Conservation (phyloP, 2,888 invertebrate species). For the Drosophila putrida region DNA sequence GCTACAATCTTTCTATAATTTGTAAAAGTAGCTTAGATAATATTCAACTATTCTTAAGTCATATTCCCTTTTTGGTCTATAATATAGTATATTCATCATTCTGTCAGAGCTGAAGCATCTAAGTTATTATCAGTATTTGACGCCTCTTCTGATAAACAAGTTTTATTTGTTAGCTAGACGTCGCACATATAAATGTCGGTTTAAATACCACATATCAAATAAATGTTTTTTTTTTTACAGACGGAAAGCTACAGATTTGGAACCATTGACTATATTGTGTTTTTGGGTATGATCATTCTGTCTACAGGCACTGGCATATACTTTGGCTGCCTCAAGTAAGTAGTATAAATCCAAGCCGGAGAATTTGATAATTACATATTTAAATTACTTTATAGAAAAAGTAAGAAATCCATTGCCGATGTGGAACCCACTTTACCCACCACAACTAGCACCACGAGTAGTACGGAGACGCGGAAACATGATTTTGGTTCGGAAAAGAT, state of each 20-base stretch:
- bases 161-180: slow-evolving; percentile 4
- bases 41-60: background rate
- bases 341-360: background rate
- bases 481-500: slow-evolving; percentile 87
- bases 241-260: slow-evolving; percentile 73
- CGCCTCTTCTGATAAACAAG: slow-evolving; percentile 20
- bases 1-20: too few species aligned
- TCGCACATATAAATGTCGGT: slow-evolving; percentile 1
- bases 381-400: slow-evolving; percentile 45
- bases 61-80: background rate
- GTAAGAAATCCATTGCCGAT: slow-evolving; percentile 51
- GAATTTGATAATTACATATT: background rate
- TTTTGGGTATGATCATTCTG: slow-evolving; percentile 89
- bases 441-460: slow-evolving; percentile 6
- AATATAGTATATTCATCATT: background rate
- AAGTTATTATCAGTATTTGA: slow-evolving; percentile 17
- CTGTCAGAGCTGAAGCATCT: background rate
- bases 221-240: slow-evolving; percentile 37
- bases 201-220: slow-evolving; percentile 1
- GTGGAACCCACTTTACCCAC: slow-evolving; percentile 55
- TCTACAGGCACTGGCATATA: slow-evolving; percentile 93
- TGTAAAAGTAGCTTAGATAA: too few species aligned
- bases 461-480: slow-evolving; percentile 45
- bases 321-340: slow-evolving; percentile 84
- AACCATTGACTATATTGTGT: slow-evolving; percentile 89